Base-by-base conservation (phyloP, 2,113 vertebrate genomes). In the Syngnathus scovelli region DNA sequence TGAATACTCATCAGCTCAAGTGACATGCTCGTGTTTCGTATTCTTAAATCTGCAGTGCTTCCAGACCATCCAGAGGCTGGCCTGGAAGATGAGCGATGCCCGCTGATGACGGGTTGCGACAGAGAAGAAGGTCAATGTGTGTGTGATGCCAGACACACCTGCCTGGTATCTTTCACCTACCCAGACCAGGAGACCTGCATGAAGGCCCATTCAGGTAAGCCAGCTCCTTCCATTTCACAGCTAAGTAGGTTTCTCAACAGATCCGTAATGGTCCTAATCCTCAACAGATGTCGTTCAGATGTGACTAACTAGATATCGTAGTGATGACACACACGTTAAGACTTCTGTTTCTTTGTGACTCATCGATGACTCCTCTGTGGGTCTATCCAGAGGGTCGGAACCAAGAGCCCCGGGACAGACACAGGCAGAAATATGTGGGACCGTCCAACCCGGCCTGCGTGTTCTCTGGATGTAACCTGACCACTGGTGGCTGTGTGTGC, bases 401-500 rank as follows among this genome's bases (percentile, higher is more conserved):
- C 37, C 86, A 90, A 21, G 88, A 89, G 56, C 84, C 85, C 74
- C 61, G 84, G 66, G 87, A 87, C n/a, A 78, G 70, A 41, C 85
- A 86, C 80, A 77, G 74, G 58, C 84, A 88, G 74, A 91, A 81
- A 85, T 90, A 87, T 64, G 90, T 89, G 78, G 89, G 89, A 39
- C 85, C 88, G 1, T 74, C 85, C 54, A 83, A 86, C 73, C 87
- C 87, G 5, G 87, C 79, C 56, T 93, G 91, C 73, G 64, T 83
- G 74, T 92, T 91, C 81, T 92, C 90, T 7, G 91, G 91, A 8
- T 93, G 91, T 86, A 93, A 92, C 85, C 87, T 93, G 87, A 92
- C 91, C 55, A 8, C 85, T 0, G 78, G 84, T 27, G 90, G 90
- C 58, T 93, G 92, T 21, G 75, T 89, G 79, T 93, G 90, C 23